phyloP scores from a whole-genome alignment of 1,140 invertebrate species.

The Oedothorax gibbosus region DNA sequence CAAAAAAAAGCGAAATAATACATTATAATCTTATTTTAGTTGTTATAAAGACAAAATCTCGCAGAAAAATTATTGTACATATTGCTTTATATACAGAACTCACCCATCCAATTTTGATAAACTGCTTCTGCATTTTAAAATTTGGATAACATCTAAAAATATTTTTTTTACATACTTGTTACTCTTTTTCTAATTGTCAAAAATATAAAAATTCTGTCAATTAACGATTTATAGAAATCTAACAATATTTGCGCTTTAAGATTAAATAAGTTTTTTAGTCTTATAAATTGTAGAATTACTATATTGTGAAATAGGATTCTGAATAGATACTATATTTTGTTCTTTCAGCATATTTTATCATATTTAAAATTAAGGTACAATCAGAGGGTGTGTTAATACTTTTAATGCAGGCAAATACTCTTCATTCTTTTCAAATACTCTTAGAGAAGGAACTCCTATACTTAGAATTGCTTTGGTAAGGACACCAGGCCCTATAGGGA shows the following conservation, averaged over 20 bases:
- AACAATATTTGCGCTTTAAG: neutral
- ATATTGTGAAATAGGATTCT: too few species aligned
- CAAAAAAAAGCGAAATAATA: neutral
- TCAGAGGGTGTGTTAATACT: neutral
- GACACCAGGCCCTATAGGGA: constrained; percentile 14
- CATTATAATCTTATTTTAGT: neutral
- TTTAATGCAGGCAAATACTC: constrained; percentile 17
- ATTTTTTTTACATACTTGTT: too few species aligned
- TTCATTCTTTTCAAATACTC: constrained; percentile 48
- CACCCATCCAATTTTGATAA: neutral
- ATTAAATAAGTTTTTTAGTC: neutral
- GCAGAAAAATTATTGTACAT: neutral
- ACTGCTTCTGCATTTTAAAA: too few species aligned
- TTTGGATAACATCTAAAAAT: too few species aligned
- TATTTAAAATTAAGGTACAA: neutral
- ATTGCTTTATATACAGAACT: too few species aligned
- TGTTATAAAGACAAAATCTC: too few species aligned
- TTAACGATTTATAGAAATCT: neutral
- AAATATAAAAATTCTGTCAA: neutral
- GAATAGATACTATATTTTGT: too few species aligned
- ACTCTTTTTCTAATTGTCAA: too few species aligned
- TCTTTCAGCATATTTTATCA: too few species aligned
- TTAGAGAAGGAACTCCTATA: neutral
- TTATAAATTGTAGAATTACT: neutral
- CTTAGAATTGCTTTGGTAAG: constrained; percentile 27